A percentile compares a stretch with the other conserved stretches of the same genome.
These are phyloP conservation scores for Schizothorax lantsangensis DNA, from an alignment of 2,797 vertebrate species.

Conservation along the genomic window DNA sequence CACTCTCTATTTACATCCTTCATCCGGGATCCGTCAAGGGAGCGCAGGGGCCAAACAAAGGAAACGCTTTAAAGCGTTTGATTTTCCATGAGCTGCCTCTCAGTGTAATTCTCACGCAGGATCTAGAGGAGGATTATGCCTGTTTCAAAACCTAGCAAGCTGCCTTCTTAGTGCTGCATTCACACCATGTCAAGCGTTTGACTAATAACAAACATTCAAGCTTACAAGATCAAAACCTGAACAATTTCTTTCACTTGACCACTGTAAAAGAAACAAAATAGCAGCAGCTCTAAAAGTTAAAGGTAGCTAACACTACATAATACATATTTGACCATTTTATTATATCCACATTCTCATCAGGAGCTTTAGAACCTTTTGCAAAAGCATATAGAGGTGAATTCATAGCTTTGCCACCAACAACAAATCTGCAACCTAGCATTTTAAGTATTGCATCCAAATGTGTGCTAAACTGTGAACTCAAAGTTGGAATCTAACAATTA, in stretches of 20 bases:
- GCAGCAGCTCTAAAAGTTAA: background rate
- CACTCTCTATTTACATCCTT: constrained; percentile 77
- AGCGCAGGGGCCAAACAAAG: constrained; percentile 87
- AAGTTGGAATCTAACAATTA: background rate
- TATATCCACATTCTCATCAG: background rate
- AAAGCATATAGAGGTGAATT: background rate
- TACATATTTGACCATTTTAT: background rate
- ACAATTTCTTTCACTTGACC: background rate
- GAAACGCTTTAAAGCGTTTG: constrained; percentile 78
- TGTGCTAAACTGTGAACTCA: background rate
- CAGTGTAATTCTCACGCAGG: constrained; percentile 86
- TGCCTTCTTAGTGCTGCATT: background rate
- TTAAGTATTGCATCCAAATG: background rate
- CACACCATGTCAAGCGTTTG: too few species aligned
- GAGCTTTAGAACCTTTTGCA: background rate
- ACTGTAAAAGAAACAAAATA: background rate
- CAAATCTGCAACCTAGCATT: background rate
- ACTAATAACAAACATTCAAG: background rate
- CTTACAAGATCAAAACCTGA: background rate
- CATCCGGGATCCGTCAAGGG: constrained; percentile 70
- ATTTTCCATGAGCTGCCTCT: constrained; percentile 73
- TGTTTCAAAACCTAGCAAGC: background rate
- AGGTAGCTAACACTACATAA: background rate
- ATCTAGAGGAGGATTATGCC: constrained; percentile 84
- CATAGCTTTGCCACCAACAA: background rate